phyloP scores from a whole-genome alignment of 1,140 invertebrate genomes.

The Drosophila eugracilis region DNA sequence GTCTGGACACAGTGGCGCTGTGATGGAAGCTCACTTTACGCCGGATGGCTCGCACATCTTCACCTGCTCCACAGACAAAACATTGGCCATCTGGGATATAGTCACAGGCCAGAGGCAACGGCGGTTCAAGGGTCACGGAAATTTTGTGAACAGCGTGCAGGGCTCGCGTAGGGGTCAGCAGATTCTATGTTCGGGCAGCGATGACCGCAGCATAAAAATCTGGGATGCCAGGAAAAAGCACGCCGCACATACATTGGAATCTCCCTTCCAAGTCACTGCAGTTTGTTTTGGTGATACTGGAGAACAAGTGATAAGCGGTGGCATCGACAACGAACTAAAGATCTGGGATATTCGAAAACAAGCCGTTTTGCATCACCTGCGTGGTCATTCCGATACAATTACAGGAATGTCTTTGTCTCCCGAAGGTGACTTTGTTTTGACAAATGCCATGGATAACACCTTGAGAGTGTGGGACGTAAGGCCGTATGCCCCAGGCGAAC shows the following conservation, averaged over 20 bases:
- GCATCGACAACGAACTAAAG: slow-evolving; percentile 99
- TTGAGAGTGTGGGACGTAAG: slow-evolving; percentile 93
- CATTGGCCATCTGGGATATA: slow-evolving; percentile 97
- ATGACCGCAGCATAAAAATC: slow-evolving; percentile 96
- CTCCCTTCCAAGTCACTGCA: slow-evolving; percentile 93
- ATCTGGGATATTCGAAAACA: slow-evolving; percentile 99
- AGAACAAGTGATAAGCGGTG: slow-evolving; percentile 95
- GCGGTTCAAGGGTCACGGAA: slow-evolving; percentile 95
- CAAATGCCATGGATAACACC: slow-evolving; percentile 99
- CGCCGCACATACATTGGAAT: slow-evolving; percentile 91
- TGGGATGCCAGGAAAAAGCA: slow-evolving; percentile 95
- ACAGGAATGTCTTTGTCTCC: slow-evolving; percentile 96
- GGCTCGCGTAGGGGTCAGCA: slow-evolving; percentile 94
- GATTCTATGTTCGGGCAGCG: slow-evolving; percentile 95
- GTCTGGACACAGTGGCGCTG: slow-evolving; percentile 97
- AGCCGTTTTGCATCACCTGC: slow-evolving; percentile 93
- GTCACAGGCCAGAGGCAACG: slow-evolving; percentile 94
- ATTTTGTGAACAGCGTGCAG: slow-evolving; percentile 94
- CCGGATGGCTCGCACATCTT: slow-evolving; percentile 96
- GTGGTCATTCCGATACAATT: slow-evolving; percentile 96
- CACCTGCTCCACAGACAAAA: slow-evolving; percentile 97
- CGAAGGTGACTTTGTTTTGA: slow-evolving; percentile 97
- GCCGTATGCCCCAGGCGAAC: slow-evolving; percentile 93
- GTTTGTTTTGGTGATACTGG: slow-evolving; percentile 98
- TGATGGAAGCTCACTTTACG: slow-evolving; percentile 98